Percentiles rank a stretch among this genome's conserved stretches.
These are phyloP conservation scores for Ophion costatus DNA, from an alignment of 2,888 invertebrate genomes.

Conservation along the genomic window DNA sequence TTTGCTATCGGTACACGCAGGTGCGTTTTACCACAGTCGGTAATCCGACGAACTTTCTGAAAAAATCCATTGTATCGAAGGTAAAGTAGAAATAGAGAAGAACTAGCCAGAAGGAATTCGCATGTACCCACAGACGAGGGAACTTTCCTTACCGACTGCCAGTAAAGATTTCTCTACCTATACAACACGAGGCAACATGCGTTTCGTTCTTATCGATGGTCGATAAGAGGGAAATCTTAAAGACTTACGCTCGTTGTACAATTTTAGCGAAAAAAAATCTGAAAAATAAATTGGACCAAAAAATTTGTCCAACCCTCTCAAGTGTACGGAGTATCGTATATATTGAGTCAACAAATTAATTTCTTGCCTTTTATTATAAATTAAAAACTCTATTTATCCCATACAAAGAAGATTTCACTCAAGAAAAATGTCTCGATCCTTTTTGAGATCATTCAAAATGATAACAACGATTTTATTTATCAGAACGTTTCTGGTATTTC, in stretches of 20 bases:
- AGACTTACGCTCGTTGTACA: background rate
- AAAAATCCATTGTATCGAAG: background rate
- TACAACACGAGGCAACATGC: background rate
- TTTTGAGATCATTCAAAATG: too few species aligned
- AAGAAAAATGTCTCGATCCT: too few species aligned
- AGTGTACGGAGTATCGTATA: too few species aligned
- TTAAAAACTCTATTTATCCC: too few species aligned
- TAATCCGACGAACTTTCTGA: background rate
- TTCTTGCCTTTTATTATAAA: too few species aligned
- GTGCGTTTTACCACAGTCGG: background rate
- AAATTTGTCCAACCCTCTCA: too few species aligned
- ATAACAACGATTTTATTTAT: too few species aligned
- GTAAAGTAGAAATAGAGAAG: background rate
- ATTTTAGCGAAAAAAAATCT: too few species aligned
- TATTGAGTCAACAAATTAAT: too few species aligned
- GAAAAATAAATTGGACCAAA: too few species aligned
- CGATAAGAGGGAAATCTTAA: background rate
- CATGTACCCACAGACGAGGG: background rate
- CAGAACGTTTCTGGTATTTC: too few species aligned
- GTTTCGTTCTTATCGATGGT: slow-evolving; percentile 6
- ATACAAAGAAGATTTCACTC: too few species aligned
- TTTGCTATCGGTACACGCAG: background rate
- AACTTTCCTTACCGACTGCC: background rate
- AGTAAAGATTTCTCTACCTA: background rate
- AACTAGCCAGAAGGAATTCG: background rate